Conservation (phyloP, 1,140 invertebrate species). For the Aphis craccivora region DNA sequence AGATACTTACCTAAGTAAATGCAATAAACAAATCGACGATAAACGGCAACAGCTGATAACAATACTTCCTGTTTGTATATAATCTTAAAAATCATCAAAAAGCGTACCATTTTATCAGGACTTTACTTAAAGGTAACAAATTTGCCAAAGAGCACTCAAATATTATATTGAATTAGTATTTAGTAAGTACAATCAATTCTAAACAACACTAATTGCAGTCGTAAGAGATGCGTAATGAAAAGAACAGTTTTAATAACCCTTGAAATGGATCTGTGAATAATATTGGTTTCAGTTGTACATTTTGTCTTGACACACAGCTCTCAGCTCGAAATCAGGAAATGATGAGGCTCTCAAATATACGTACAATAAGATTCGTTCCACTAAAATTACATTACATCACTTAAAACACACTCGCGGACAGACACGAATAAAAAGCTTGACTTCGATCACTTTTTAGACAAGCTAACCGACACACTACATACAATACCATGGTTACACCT, state of each 20-base stretch:
- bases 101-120: too few relatives aligned
- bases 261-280: background rate
- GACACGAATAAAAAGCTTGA: too few relatives aligned
- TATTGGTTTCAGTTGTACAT: background rate
- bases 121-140: background rate
- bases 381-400: background rate
- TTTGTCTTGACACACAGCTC: background rate
- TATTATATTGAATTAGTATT: background rate
- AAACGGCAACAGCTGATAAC: background rate
- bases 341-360: background rate
- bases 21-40: background rate
- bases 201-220: too few relatives aligned
- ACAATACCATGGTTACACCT: too few relatives aligned
- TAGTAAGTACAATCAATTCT: background rate
- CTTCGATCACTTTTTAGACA: too few relatives aligned
- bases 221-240: background rate
- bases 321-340: background rate
- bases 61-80: background rate
- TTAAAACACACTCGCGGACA: background rate
- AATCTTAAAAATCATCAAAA: background rate
- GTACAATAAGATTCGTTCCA: background rate
- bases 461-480: too few relatives aligned
- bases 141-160: background rate
- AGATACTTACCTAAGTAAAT: background rate
- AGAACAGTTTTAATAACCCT: background rate